Conservation (phyloP, 2,888 invertebrate species). For the Druceiella hillmani region DNA sequence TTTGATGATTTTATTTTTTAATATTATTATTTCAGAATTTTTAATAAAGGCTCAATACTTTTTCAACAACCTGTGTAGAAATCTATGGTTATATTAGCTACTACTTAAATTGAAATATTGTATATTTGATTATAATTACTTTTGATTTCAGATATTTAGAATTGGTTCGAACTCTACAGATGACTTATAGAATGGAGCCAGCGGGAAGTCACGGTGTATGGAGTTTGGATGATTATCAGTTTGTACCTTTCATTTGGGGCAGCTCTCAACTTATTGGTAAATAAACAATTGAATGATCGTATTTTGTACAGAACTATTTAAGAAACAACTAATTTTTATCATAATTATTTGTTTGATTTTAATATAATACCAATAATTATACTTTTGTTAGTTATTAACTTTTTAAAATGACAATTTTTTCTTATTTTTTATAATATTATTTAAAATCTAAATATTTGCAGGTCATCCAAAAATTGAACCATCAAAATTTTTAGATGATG, state of each 20-base stretch:
- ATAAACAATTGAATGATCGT: too few species aligned
- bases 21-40: background rate
- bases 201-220: conserved; percentile 99
- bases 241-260: conserved; percentile 99
- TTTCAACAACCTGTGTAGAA: too few species aligned
- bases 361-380: conserved; percentile 6
- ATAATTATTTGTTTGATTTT: background rate
- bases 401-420: conserved; percentile 4
- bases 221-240: conserved; percentile 98
- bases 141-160: conserved; percentile 64
- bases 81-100: too few species aligned
- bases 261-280: conserved; percentile 88
- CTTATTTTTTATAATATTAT: background rate
- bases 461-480: conserved; percentile 78
- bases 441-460: conserved; percentile 27
- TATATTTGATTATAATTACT: conserved; percentile 2
- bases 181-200: conserved; percentile 95
- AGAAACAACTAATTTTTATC: too few species aligned
- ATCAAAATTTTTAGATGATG: conserved; percentile 74
- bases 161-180: conserved; percentile 80
- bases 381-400: conserved; percentile 3
- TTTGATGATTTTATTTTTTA: too few species aligned
- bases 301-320: too few species aligned
- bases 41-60: conserved; percentile 20
- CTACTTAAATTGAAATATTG: too few species aligned